Conservation (phyloP, 2,113 vertebrate species). For the Cricetomys ansorgei region DNA sequence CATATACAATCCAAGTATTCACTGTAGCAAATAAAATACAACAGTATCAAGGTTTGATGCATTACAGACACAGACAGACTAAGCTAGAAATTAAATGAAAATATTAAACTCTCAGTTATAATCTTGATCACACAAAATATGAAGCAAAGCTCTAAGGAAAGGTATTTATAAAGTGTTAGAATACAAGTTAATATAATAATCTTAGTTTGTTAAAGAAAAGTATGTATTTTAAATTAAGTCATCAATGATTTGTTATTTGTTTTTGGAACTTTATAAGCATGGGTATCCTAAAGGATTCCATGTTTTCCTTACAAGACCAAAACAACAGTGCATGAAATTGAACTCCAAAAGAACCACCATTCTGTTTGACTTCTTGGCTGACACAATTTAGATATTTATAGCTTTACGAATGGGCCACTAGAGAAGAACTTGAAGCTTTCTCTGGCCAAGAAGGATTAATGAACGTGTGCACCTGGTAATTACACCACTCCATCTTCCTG, state of each 20-base stretch:
- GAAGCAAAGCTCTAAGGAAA: not conserved
- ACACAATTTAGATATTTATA: constrained; percentile 93
- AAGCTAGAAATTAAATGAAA: constrained; percentile 35
- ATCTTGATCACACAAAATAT: constrained; percentile 35
- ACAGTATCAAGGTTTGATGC: not conserved
- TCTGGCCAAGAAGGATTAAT: constrained; percentile 90
- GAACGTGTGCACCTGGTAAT: constrained; percentile 92
- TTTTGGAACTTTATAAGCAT: constrained; percentile 83
- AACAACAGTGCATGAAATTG: constrained; percentile 91
- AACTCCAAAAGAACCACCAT: constrained; percentile 89
- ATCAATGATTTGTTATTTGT: constrained; percentile 75
- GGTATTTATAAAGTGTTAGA: not conserved
- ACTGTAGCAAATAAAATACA: constrained; percentile 12
- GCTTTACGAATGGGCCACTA: constrained; percentile 90
- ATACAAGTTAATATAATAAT: not conserved
- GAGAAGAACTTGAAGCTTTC: constrained; percentile 90
- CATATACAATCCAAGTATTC: constrained; percentile 5
- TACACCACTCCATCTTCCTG: constrained; percentile 90
- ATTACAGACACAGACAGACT: not conserved
- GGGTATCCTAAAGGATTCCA: constrained; percentile 83
- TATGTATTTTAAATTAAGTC: constrained; percentile 67
- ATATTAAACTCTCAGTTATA: constrained; percentile 1
- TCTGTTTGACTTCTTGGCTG: constrained; percentile 89
- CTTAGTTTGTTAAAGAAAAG: not conserved
- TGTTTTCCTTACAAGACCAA: constrained; percentile 86